Conservation (phyloP, 2,797 vertebrate species). For the Siniperca scherzeri region DNA sequence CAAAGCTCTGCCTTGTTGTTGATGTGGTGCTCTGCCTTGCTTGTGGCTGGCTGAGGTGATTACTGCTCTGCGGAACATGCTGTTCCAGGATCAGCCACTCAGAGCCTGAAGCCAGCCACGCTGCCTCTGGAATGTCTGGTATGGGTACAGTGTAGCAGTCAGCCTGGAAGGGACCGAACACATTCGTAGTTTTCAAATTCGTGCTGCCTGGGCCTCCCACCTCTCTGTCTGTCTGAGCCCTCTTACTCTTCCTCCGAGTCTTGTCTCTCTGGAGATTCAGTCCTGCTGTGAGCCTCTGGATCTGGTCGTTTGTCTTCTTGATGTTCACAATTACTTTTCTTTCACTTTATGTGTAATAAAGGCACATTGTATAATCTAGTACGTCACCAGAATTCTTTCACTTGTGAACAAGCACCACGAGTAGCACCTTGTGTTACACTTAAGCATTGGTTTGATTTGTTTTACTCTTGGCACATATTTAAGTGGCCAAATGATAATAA, state of each 20-base stretch:
- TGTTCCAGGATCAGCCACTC: constrained; percentile 82
- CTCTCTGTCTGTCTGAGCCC: constrained; percentile 13
- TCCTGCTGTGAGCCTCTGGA: constrained; percentile 48
- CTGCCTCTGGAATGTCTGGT: constrained; percentile 87
- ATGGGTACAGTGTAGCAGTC: constrained; percentile 76
- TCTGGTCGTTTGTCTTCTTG: constrained; percentile 46
- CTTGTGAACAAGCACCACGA: constrained; percentile 39
- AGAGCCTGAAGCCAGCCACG: constrained; percentile 76
- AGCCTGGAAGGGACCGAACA: constrained; percentile 66
- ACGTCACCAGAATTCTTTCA: constrained; percentile 43
- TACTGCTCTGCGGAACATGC: constrained; percentile 75
- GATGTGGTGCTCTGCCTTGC: constrained; percentile 71
- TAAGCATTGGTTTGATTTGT: constrained; percentile 4
- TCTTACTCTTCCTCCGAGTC: constrained; percentile 11
- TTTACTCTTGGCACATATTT: constrained; percentile 18
- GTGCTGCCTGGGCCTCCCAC: constrained; percentile 28
- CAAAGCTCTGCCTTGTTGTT: constrained; percentile 76
- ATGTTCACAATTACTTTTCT: constrained; percentile 51
- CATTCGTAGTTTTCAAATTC: constrained; percentile 58
- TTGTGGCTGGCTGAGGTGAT: constrained; percentile 78
- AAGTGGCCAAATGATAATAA: constrained; percentile 3
- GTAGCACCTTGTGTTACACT: constrained; percentile 40
- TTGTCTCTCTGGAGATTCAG: constrained; percentile 43
- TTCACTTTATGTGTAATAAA: constrained; percentile 61
- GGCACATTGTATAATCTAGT: constrained; percentile 61